Evolutionary conservation across 2,797 vertebrate genomes (phyloP), one percentile per base, ranked within the genome.

Genomic region (Crotalus adamanteus): DNA sequence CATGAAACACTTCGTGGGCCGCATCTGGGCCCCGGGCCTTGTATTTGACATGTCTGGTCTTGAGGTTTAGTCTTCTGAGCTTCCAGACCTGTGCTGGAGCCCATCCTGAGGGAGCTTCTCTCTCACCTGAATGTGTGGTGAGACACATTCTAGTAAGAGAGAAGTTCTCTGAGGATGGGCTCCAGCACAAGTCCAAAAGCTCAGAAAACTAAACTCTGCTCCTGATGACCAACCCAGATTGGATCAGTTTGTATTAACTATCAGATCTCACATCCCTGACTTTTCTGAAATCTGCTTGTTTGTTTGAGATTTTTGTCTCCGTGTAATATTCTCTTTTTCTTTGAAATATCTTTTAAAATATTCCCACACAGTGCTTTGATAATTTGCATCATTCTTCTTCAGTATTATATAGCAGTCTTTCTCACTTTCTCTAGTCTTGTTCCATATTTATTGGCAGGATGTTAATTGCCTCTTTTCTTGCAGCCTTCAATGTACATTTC

Each of bases 371-470:
- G 63, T 14, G 12, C 12, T 65, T 65, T 83, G 73, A 47, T 47
- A 4, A 83, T 83, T 83, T 83, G 73, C 73, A 83, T 83, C 73
- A 83, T 47, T 47, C 73, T 83, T 94, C 47, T 56, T 93, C 95
- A 96, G 92, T 95, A 95, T 91, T 47, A 83, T 83, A 47, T 25
- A 47, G 73, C 37, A 47, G 47, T 47, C 37, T 83, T 47, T 83
- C 73, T 83, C 18, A 78, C 37, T 78, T 7, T 78, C 18, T 22
- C 73, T 47, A 47, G 73, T 83, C 37, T 83, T 83, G 57, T 59
- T 20, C 57, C 18, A 20, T 59, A 59, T 59, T 59, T 59, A 22
- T 83, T 83, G 20, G 73, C 73, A 83, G 25, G 73, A 9, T 12
- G 73, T 47, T 83, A 83, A 47, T 47, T 47, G 37, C 42, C 42